These are phyloP conservation scores for Megaleporinus macrocephalus DNA, from an alignment of 2,113 vertebrate genomes.

Conservation along the genomic window DNA sequence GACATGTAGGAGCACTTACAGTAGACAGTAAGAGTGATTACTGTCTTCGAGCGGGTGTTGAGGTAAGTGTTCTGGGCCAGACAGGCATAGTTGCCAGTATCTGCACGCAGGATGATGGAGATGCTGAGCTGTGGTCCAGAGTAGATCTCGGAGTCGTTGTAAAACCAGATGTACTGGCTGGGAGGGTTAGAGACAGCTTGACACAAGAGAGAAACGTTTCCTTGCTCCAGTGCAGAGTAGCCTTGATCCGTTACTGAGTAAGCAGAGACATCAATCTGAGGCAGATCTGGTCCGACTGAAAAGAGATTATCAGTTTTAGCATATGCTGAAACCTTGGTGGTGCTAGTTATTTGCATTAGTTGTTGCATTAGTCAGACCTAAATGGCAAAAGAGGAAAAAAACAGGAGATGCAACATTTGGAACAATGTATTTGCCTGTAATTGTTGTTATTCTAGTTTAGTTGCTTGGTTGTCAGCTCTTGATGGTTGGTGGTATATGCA, in stretches of 20 bases:
- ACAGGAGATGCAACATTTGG: too few species aligned
- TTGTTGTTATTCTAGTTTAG: too few species aligned
- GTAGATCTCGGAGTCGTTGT: slow-evolving; percentile 83
- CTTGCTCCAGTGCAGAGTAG: slow-evolving; percentile 82
- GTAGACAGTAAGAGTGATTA: slow-evolving; percentile 84
- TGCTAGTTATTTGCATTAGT: too few species aligned
- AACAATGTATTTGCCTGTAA: too few species aligned
- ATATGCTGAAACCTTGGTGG: background rate
- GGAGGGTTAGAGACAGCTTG: slow-evolving; percentile 85
- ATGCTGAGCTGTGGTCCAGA: slow-evolving; percentile 80
- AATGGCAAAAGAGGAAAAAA: too few species aligned
- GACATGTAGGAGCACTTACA: slow-evolving; percentile 79
- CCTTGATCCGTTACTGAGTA: slow-evolving; percentile 77
- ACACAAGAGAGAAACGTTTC: slow-evolving; percentile 85
- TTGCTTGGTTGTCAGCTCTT: too few species aligned
- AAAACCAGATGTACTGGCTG: slow-evolving; percentile 88
- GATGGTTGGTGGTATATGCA: too few species aligned
- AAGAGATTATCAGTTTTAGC: background rate
- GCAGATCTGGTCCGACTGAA: slow-evolving; percentile 85
- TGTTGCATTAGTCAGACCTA: too few species aligned
- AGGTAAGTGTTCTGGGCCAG: slow-evolving; percentile 84
- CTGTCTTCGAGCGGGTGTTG: slow-evolving; percentile 80
- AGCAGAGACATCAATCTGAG: slow-evolving; percentile 82
- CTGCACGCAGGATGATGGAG: slow-evolving; percentile 73
- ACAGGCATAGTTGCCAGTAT: slow-evolving; percentile 88